Conservation (phyloP, 1,140 invertebrate genomes). For the Nasonia longicornis region DNA sequence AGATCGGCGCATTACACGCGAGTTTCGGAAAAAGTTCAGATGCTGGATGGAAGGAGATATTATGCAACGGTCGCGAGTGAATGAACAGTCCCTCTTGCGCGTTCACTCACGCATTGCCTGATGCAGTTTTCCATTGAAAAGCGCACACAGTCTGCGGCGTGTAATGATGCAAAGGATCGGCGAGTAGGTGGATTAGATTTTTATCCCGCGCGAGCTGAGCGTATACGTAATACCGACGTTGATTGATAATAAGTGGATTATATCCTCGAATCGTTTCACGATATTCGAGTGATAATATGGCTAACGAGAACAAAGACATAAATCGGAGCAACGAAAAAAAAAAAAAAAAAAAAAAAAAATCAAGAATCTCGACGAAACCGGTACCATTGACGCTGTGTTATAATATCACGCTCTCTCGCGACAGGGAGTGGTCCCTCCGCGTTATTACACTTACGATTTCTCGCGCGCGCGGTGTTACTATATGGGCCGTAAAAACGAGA, state of each 20-base stretch:
- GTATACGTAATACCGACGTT: background rate
- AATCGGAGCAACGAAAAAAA: background rate
- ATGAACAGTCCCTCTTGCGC: background rate
- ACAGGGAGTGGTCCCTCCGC: background rate
- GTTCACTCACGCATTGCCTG: background rate
- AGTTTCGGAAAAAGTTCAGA: background rate
- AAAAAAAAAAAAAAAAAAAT: background rate
- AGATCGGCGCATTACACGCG: background rate
- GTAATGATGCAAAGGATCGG: background rate
- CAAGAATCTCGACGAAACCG: background rate
- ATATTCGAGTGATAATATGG: too few relatives aligned
- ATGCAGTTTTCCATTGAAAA: background rate
- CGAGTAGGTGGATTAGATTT: conserved; percentile 3
- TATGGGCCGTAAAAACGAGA: background rate
- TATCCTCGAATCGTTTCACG: too few relatives aligned
- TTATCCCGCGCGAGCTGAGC: background rate
- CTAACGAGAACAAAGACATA: background rate
- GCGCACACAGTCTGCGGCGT: too few relatives aligned
- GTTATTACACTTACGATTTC: background rate
- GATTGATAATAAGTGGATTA: background rate
- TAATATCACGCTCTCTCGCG: background rate
- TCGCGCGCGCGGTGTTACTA: background rate
- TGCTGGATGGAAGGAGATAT: background rate
- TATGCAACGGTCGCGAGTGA: background rate
- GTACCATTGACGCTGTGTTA: background rate